A percentile compares a stretch with the other conserved stretches of the same genome.
Conservation (phyloP, 37 sponge, comb jelly and placozoan species). For the Crambe crambe region DNA sequence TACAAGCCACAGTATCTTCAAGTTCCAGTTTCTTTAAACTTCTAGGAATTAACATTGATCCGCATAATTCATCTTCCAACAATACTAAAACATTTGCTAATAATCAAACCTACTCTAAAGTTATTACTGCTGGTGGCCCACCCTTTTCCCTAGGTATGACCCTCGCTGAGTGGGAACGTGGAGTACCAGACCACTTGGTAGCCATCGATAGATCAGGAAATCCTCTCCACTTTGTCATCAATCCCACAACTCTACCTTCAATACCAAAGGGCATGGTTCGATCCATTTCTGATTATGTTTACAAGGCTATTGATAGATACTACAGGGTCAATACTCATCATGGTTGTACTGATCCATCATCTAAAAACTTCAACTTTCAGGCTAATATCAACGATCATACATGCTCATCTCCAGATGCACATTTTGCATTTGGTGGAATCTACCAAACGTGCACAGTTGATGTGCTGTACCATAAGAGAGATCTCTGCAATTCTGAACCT, state of each 20-base stretch:
- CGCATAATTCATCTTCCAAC: constrained; percentile 2
- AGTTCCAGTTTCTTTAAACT: constrained; percentile 31
- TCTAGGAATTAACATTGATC: no score
- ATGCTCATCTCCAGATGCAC: constrained; percentile 15
- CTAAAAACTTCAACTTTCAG: constrained; percentile 50
- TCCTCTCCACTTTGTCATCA: no score
- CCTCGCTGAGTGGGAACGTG: no score
- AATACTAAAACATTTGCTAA: constrained; percentile 3
- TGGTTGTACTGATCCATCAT: constrained; percentile 53
- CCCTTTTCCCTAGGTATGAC: no score
- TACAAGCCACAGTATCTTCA: no score
- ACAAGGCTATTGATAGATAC: constrained; percentile 40
- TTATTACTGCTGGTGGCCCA: constrained; percentile 63
- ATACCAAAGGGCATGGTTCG: constrained; percentile 20
- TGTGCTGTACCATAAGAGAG: background rate
- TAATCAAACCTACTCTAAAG: constrained; percentile 38
- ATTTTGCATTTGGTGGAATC: constrained; percentile 69
- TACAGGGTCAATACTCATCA: constrained; percentile 52
- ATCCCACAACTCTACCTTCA: constrained; percentile 45
- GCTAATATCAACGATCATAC: constrained; percentile 57
- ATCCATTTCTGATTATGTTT: constrained; percentile 23
- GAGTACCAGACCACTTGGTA: constrained; percentile 52
- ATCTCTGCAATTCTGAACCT: constrained; percentile 29
- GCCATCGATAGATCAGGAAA: constrained; percentile 74
- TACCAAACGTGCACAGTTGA: constrained; percentile 55